These are phyloP conservation scores for Epizoanthus stellaris DNA, from an alignment of 92 coral and sea anemone species.

Conservation along the genomic window DNA sequence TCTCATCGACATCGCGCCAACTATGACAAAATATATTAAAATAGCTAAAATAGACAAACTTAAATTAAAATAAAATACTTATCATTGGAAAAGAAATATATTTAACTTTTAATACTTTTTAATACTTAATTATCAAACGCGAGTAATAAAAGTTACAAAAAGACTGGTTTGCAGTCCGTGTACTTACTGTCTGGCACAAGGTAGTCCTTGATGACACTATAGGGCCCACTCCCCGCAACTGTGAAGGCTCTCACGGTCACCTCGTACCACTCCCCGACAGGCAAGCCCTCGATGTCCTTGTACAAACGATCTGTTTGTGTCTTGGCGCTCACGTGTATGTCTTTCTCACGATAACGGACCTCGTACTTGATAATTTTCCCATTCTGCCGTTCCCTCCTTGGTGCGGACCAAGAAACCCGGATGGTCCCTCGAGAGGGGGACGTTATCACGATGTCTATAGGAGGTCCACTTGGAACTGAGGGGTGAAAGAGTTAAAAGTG, in stretches of 20 bases:
- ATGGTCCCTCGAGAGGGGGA: slow-evolving; percentile 37
- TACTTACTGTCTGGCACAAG: slow-evolving; percentile 41
- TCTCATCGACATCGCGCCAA: too few species aligned
- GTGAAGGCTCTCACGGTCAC: slow-evolving; percentile 37
- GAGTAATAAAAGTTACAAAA: not conserved
- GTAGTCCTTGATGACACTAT: slow-evolving; percentile 2
- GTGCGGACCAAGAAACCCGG: slow-evolving; percentile 43
- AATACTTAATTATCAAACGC: not conserved
- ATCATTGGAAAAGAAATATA: too few species aligned
- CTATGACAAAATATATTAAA: too few species aligned
- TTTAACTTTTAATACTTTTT: too few species aligned
- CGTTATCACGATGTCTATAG: slow-evolving; percentile 35
- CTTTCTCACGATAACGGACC: slow-evolving; percentile 35
- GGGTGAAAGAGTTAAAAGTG: not conserved
- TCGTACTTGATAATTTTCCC: slow-evolving; percentile 31
- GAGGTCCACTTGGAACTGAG: slow-evolving; percentile 44
- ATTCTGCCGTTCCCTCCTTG: slow-evolving; percentile 38
- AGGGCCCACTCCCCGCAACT: slow-evolving; percentile 36
- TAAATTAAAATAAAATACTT: too few species aligned
- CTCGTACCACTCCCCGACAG: slow-evolving; percentile 40
- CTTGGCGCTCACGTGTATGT: slow-evolving; percentile 20
- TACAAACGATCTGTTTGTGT: slow-evolving; percentile 26
- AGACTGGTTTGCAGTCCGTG: not conserved
- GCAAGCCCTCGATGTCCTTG: slow-evolving; percentile 29
- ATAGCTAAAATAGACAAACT: too few species aligned